phyloP scores from a whole-genome alignment of 1,140 invertebrate species.

The Heterodera schachtii region DNA sequence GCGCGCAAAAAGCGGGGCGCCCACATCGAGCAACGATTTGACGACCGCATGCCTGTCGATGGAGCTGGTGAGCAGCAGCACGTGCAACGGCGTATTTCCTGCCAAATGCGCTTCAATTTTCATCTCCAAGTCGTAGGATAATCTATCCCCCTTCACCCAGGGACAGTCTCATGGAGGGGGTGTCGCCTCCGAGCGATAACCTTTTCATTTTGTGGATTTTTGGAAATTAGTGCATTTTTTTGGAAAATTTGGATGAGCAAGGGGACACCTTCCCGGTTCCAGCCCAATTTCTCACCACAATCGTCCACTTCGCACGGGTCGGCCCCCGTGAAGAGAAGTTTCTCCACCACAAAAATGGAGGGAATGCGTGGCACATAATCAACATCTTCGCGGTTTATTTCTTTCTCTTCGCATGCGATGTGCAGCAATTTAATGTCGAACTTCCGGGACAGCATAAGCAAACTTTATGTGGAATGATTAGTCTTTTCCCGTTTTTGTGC shows the following conservation, averaged over 20 bases:
- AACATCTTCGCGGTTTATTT: conserved; percentile 13
- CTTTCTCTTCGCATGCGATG: conserved; percentile 37
- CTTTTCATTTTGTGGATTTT: conserved; percentile 9
- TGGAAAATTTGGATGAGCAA: too few species aligned
- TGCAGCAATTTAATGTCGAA: conserved; percentile 37
- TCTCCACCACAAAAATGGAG: conserved; percentile 43
- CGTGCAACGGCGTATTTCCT: conserved; percentile 55
- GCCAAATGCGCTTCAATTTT: not conserved
- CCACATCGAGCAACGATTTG: conserved; percentile 37
- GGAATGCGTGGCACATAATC: conserved; percentile 37
- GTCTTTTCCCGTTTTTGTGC: not conserved
- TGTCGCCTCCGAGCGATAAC: too few species aligned
- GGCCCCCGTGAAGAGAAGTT: conserved; percentile 37
- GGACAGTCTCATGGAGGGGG: not conserved
- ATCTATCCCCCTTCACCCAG: too few species aligned
- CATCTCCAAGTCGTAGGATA: not conserved
- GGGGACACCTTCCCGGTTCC: not conserved
- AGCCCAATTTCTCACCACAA: conserved; percentile 22
- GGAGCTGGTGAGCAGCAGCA: conserved; percentile 41
- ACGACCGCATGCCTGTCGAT: conserved; percentile 39
- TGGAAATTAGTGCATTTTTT: too few species aligned
- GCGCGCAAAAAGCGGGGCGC: conserved; percentile 48
- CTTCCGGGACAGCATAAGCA: conserved; percentile 24
- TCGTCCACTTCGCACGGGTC: conserved; percentile 42
- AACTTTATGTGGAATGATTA: not conserved